A percentile compares a stretch with the other conserved stretches of the same genome.
These are phyloP conservation scores for Cephus rjabovi DNA, from an alignment of 2,888 invertebrate genomes.

Conservation along the genomic window DNA sequence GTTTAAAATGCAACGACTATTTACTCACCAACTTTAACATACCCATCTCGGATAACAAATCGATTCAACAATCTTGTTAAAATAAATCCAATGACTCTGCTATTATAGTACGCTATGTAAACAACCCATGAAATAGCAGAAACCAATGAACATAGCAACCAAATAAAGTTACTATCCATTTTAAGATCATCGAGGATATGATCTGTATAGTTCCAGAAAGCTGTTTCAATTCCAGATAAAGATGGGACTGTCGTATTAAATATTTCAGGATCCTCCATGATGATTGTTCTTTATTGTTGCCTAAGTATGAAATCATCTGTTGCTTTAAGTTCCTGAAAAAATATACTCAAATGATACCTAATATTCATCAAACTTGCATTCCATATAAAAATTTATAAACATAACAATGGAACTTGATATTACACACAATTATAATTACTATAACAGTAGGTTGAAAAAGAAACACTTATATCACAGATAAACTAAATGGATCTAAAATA, in stretches of 20 bases:
- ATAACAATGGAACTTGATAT: background rate
- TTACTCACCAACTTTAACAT: conserved; percentile 86
- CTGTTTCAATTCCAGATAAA: conserved; percentile 53
- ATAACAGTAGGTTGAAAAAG: background rate
- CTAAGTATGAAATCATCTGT: background rate
- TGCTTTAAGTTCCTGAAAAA: background rate
- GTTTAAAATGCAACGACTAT: background rate
- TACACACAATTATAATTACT: background rate
- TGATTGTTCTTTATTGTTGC: background rate
- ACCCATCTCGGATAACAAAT: conserved; percentile 86
- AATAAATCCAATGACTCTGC: conserved; percentile 89
- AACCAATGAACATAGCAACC: conserved; percentile 83
- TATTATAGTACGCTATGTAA: conserved; percentile 95
- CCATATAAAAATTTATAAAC: background rate
- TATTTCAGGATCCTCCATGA: background rate
- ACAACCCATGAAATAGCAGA: conserved; percentile 92
- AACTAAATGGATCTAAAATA: background rate
- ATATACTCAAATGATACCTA: background rate
- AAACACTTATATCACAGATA: background rate
- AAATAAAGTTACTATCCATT: conserved; percentile 82
- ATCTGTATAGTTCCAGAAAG: conserved; percentile 74
- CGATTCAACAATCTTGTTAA: conserved; percentile 89
- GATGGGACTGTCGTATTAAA: conserved; percentile 43
- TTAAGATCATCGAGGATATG: conserved; percentile 75
- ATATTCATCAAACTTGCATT: background rate